Evolutionary conservation across 2,797 vertebrate species (phyloP), one percentile per base, ranked within the genome.

Genomic region (Potorous gilbertii): DNA sequence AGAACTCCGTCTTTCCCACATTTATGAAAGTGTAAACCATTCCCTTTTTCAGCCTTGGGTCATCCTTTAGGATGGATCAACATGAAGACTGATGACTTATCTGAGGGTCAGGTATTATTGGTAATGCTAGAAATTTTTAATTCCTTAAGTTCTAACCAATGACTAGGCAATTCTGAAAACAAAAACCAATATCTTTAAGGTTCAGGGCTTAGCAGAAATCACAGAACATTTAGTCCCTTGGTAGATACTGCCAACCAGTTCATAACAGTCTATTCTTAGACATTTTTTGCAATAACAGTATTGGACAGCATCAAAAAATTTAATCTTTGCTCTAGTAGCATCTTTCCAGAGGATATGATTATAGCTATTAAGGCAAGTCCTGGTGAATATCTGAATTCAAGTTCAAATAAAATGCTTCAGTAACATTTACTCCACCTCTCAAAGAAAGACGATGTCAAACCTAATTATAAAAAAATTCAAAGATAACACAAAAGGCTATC

Each of bases 401-500:
- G 90, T 98, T 97, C 95, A 97, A 56, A 96, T 97, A 96, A 96
- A 98, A 98, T 94, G 81, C 97, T 97, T 98, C 90, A 96, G 93
- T 97, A 74, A 96, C 89, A 62, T 93, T 97, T 92, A 96, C 97
- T 98, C 96, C 94, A 98, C 94, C 94, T 98, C 95, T 94, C 96
- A 96, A 96, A 97, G 98, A 98, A 98, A 95, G 96, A 95, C 89
- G 96, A 87, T 96, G 95, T 97, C 97, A 97, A 95, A 91, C 29
- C 21, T 96, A 98, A 98, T 98, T 98, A 98, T 96, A 98, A 96
- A 98, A 50, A 95, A 90, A 62, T 46, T 95, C 55, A 13, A 91
- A 97, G 95, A 98, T 96, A 98, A 97, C 96, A 98, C 97, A 98
- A 98, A 98, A 98, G 98, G 97, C 97, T 98, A 98, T 98, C 97